These are phyloP conservation scores for Drosophila stalkeri DNA, from an alignment of 2,888 invertebrate species.

Conservation along the genomic window DNA sequence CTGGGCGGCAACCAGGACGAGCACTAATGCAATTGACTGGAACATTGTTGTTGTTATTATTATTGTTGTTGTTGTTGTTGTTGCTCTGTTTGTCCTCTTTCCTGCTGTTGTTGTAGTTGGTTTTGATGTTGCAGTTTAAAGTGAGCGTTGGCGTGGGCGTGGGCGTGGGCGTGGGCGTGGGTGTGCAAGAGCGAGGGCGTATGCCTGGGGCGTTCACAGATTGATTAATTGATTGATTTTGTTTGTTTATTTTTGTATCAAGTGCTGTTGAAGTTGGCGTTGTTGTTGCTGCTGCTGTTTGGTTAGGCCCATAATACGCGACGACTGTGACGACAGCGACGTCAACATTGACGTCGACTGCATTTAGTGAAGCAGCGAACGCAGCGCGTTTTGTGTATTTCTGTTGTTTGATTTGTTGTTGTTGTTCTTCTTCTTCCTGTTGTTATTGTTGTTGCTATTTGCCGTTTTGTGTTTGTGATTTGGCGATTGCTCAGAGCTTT, in stretches of 20 bases:
- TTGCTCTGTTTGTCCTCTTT: background rate
- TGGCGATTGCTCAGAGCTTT: constrained; percentile 29
- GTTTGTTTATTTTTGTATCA: constrained; percentile 79
- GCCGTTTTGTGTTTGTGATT: constrained; percentile 12
- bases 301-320: constrained; percentile 62
- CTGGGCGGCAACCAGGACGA: constrained; percentile 36
- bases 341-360: constrained; percentile 57
- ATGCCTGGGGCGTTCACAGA: constrained; percentile 60
- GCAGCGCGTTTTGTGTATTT: constrained; percentile 38
- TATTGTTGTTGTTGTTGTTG: constrained; percentile 36
- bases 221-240: constrained; percentile 79
- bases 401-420: constrained; percentile 27
- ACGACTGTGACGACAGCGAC: constrained; percentile 53
- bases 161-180: constrained; percentile 31
- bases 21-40: constrained; percentile 62
- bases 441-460: background rate
- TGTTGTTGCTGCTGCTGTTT: constrained; percentile 49
- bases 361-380: constrained; percentile 60
- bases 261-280: constrained; percentile 47
- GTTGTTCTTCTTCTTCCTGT: background rate
- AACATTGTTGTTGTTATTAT: constrained; percentile 52
- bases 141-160: constrained; percentile 26
- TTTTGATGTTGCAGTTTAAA: constrained; percentile 27
- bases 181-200: constrained; percentile 44
- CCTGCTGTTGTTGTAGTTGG: constrained; percentile 21